Base-by-base conservation (phyloP, 2,888 invertebrate species). In the Taenaris catops region DNA sequence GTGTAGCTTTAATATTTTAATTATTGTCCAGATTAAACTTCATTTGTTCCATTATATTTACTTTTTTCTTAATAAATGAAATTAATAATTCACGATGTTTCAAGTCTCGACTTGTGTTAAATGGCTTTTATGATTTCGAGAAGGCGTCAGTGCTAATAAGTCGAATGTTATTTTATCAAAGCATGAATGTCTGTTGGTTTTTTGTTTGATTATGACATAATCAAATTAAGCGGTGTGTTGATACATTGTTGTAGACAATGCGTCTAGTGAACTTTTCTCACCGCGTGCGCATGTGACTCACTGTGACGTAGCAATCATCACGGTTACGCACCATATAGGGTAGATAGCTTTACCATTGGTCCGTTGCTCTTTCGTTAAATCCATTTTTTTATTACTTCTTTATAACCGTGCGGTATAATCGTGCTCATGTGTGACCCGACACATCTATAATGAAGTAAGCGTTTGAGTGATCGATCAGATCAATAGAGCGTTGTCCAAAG, bases 161-260 rank as follows among this genome's bases (percentile, higher is more conserved):
- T 36, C 8, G 18, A 18, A 32, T 29, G 25, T 35, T 32, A 21
- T 32, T 39, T 37, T 49, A 48, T 38, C 50, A 44, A 60, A 60
- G 51, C 56, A 57, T 65, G 54, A 53, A 55, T n/a, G 55, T 64
- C 53, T 55, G 55, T 53, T 50, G 45, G 46, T 62, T 76, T 76
- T 74, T 80, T 79, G 62, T 65, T 49, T 53, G 46, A 52, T 60
- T 65, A 72, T 74, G 69, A 75, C 74, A 75, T 79, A 80, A 83
- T 80, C 74, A 65, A 71, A 73, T 74, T 69, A 71, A 71, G 62
- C 61, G 60, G 51, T 63, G 58, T 66, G 58, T 59, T 74, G 69
- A 72, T 70, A 71, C 70, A 78, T 81, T 83, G 75, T 75, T 75
- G 70, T 73, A 76, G 73, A 83, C 76, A 73, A 75, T 74, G 63